Evolutionary conservation across 2,888 invertebrate genomes (phyloP), one percentile per base, ranked within the genome.

Genomic region (Neoitamus cyanurus): DNA sequence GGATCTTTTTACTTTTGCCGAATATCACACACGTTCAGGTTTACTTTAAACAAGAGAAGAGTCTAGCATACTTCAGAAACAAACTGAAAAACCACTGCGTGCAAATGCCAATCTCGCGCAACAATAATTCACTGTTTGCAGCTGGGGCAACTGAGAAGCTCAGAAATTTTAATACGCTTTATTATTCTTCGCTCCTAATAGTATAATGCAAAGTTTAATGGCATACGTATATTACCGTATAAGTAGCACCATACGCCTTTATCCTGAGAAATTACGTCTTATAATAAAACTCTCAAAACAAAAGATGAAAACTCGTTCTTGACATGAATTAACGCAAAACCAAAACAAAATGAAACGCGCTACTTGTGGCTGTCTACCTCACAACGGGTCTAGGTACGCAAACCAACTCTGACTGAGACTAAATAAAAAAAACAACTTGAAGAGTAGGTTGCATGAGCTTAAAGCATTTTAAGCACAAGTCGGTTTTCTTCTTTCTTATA

Each of bases 341-440:
- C 36, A 77, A 77, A 77, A 77, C 46, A 77, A 77, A 73, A 36
- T 77, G 36, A 77, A 77, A 77, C 42, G 37, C 42, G 46, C 77
- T 37, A 46, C 77, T 77, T 42, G 25, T 46, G 25, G 37, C 46
- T 77, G 36, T 42, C 77, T 77, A 77, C 77, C n/a, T 13, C 42
- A 31, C 31, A 15, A 77, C 73, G 73, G 3, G 58, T 6, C 70
- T 70, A 70, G 34, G 34, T 31, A 70, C 30, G 30, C 15, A 70
- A 70, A 31, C 31, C 30, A 31, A 30, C 28, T 31, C 70, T 4
- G 70, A 31, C 34, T 30, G 30, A 3, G 36, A 6, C 69, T 70
- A 70, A 30, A 31, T n/a, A 34, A 70, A 70, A 69, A 42, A 20
- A 48, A 58, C 58, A 48, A 48, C 15, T 20, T 20, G 58, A n/a